These are phyloP conservation scores for Neopipo cinnamomea DNA, from an alignment of 2,113 vertebrate genomes.

Conservation along the genomic window DNA sequence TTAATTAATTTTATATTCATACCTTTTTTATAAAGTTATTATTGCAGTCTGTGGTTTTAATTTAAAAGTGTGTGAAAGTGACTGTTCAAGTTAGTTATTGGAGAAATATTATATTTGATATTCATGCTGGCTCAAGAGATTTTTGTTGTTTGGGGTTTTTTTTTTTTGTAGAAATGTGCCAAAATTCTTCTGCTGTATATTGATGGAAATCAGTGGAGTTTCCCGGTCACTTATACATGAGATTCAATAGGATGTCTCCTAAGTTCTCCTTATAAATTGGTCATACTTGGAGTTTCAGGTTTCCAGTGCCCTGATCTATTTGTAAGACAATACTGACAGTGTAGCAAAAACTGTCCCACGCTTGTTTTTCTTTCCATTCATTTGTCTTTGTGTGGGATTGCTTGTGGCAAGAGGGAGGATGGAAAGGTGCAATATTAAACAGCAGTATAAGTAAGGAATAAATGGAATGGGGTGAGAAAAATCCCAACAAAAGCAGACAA, in stretches of 20 bases:
- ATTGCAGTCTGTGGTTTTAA: background rate
- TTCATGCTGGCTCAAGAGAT: background rate
- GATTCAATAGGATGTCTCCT: background rate
- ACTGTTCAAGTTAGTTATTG: background rate
- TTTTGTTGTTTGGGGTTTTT: background rate
- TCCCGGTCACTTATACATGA: rapidly evolving
- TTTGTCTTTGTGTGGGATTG: background rate
- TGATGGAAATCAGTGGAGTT: background rate
- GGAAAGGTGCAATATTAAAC: background rate
- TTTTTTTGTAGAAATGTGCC: background rate
- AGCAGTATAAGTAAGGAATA: background rate
- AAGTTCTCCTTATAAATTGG: background rate
- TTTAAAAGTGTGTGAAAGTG: background rate
- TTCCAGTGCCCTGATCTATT: background rate
- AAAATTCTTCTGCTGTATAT: background rate
- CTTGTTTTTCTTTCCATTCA: background rate
- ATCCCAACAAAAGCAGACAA: background rate
- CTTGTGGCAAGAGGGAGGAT: background rate
- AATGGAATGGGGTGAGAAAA: background rate
- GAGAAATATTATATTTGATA: background rate
- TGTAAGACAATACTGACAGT: background rate
- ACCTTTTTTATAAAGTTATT: background rate
- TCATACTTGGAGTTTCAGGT: background rate
- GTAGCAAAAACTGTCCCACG: background rate
- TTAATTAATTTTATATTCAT: background rate